Evolutionary conservation across 2,888 invertebrate genomes (phyloP).

Genomic region (Odontothrips loti): DNA sequence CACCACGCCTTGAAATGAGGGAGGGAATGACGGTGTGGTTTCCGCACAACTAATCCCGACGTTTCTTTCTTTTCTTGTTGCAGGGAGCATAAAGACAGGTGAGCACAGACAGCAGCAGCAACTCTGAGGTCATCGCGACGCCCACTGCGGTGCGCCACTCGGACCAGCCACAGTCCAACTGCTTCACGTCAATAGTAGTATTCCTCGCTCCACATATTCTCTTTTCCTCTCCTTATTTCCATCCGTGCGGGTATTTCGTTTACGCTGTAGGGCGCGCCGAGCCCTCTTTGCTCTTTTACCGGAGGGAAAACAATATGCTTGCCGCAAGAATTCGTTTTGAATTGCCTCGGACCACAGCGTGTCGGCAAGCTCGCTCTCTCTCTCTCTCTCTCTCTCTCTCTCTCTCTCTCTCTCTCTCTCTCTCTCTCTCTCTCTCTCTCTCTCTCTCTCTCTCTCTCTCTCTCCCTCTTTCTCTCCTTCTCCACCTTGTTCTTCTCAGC

Average conservation of each 20-base stretch:
- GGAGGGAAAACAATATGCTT: neutral
- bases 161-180: no score
- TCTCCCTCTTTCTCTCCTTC: neutral
- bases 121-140: neutral
- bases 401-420: neutral
- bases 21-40: no score
- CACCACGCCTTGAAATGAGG: no score
- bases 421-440: neutral
- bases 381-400: neutral
- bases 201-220: neutral
- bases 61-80: neutral
- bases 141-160: neutral
- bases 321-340: neutral
- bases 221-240: neutral
- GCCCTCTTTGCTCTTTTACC: neutral
- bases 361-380: neutral
- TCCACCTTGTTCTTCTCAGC: neutral
- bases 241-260: neutral
- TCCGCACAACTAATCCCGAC: no score
- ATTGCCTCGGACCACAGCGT: neutral
- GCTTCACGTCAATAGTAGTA: no score
- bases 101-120: neutral
- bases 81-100: slow-evolving; percentile 18
- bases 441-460: neutral
- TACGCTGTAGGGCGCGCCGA: neutral